Base-by-base conservation (phyloP, 2,888 invertebrate species). In the Drosophila austrosaltans region DNA sequence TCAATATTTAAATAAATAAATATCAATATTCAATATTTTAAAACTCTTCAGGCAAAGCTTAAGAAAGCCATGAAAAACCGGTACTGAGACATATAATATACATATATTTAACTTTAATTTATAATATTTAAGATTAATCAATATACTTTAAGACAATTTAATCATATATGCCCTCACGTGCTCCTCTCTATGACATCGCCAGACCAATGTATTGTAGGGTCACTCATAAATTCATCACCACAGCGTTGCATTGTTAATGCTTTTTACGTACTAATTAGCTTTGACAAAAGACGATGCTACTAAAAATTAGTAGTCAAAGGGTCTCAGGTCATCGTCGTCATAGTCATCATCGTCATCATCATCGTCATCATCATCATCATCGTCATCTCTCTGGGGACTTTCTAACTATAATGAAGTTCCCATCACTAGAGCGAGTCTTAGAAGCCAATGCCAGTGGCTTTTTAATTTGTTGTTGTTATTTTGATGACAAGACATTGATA, bases 191-290 rank as follows among this genome's bases (percentile, higher is more conserved):
- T 53, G 32, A n/a, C 1, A 44, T 4, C 30, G n/a, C 7, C 44
- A n/a, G 44, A 20, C 8, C 5, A 60, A 44, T 30, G 53, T 53
- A 16, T 12, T 22, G 56, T 3, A 54, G 72, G 69, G 56, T 74
- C 70, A 71, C 53, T 78, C 84, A 74, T 85, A 82, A 79, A 88
- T 88, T 86, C 80, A 81, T 83, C 88, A 87, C 77, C 70, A 57
- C 20, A 42, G 73, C 59, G 62, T 60, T 75, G 64, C 79, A 87
- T 82, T 81, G 86, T 89, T 87, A 81, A 81, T 82, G 79, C 76
- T 78, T 70, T 69, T 77, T 78, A 89, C 73, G 76, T 87, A 90
- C 90, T 90, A 90, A 90, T 91, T 90, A 90, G 89, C 82, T 84
- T 89, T 90, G 90, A 90, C 91, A 90, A 89, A 81, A 77, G 78